Conservation (phyloP, 2,888 invertebrate species). For the Drosophila phalerata region DNA sequence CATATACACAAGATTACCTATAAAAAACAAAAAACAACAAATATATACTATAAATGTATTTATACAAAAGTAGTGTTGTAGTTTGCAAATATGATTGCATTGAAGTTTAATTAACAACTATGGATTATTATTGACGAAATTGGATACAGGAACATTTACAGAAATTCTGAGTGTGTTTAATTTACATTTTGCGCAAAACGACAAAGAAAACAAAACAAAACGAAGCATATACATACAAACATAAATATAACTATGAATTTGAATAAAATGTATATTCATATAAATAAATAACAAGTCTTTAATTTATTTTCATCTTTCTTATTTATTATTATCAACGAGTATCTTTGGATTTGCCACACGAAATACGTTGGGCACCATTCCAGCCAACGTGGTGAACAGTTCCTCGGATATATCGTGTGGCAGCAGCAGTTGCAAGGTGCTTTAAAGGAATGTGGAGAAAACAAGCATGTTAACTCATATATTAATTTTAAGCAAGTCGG, state of each 20-base stretch:
- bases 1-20: constrained; percentile 66
- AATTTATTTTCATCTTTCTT: constrained; percentile 8
- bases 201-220: constrained; percentile 46
- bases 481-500: too few species aligned
- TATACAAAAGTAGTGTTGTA: constrained; percentile 74
- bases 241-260: constrained; percentile 66
- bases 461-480: background rate
- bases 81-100: constrained; percentile 64
- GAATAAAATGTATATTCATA: constrained; percentile 76
- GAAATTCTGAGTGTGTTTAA: constrained; percentile 78
- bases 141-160: constrained; percentile 82
- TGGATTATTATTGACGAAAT: constrained; percentile 70
- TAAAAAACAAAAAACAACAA: too few species aligned
- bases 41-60: constrained; percentile 51
- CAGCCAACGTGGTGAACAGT: constrained; percentile 92
- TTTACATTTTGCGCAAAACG: constrained; percentile 62
- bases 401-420: constrained; percentile 94
- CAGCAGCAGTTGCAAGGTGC: constrained; percentile 87
- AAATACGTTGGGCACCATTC: constrained; percentile 97
- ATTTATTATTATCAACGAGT: constrained; percentile 86
- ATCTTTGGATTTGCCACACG: constrained; percentile 97
- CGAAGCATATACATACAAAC: constrained; percentile 63
- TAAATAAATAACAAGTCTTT: constrained; percentile 60
- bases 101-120: constrained; percentile 54
- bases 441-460: constrained; percentile 35